Evolutionary conservation across 2,113 vertebrate genomes (phyloP), one percentile per base, ranked within the genome.

Genomic region (Peromyscus leucopus): DNA sequence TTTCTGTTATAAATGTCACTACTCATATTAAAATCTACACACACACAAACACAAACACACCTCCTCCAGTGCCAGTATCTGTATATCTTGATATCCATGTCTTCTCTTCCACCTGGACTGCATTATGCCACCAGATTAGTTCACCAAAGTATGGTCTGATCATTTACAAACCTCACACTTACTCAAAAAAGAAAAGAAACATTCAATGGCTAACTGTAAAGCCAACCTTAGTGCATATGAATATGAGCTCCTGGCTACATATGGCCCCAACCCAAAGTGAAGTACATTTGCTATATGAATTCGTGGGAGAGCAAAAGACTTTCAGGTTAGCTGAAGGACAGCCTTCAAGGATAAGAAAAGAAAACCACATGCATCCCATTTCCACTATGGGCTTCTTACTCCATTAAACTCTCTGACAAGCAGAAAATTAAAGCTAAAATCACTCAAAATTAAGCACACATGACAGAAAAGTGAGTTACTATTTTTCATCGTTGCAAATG

Each of bases 371-470:
- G 11, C n/a, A 80, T 65, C 71, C 63, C 22, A 24, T 33, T 65
- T 76, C 48, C 69, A 76, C 74, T 24, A 2, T 39, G 17, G 83
- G 39, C 7, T 46, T 92, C 75, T 88, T 48, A 42, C 22, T 69
- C 63, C 72, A 89, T 63, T 80, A 89, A 96, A 78, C 48, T 85
- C n/a, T 96, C 71, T 84, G 46, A 91, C 61, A 94, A 91, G 42
- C 51, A 95, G 31, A 61, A 74, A 83, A 75, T 83, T 94, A 75
- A 75, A 65, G 51, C 71, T 90, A 84, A 91, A 84, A 85, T 91
- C 21, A 46, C 24, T 96, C 63, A 89, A 95, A 92, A 95, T 93
- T 55, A 89, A 96, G 69, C 26, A 87, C 91, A 59, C 22, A 89
- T 89, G 67, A 72, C 31, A 97, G 16, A 86, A 92, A 94, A 94